A percentile compares a stretch with the other conserved stretches of the same genome.
These are phyloP conservation scores for Ibycter americanus DNA, from an alignment of 2,797 vertebrate genomes.

Conservation along the genomic window DNA sequence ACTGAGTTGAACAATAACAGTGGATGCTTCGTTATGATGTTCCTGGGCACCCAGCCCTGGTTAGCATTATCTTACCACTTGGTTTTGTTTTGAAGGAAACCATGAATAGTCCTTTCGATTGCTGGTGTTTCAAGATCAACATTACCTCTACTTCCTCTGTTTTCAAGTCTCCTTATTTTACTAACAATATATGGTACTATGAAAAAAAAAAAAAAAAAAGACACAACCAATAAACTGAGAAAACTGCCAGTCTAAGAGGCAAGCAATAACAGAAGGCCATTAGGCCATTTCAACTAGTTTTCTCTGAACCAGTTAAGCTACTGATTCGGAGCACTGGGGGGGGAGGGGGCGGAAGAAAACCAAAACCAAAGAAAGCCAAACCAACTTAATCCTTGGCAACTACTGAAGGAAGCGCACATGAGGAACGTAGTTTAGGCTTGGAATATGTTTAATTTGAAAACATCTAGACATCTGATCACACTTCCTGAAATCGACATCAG, in stretches of 20 bases:
- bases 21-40: conserved; percentile 65
- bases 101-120: conserved; percentile 35
- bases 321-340: background rate
- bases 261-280: background rate
- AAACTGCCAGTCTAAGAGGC: background rate
- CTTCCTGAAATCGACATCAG: background rate
- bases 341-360: background rate
- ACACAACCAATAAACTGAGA: background rate
- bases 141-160: conserved; percentile 23
- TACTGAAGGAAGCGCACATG: background rate
- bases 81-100: conserved; percentile 74
- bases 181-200: background rate
- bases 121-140: conserved; percentile 47
- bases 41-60: conserved; percentile 52
- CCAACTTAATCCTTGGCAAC: background rate
- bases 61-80: conserved; percentile 69
- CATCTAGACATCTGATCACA: background rate
- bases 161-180: conserved; percentile 31
- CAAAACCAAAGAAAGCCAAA: background rate
- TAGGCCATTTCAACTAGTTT: background rate
- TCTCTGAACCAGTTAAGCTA: background rate
- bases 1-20: conserved; percentile 49
- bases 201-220: background rate
- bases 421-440: background rate
- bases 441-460: background rate